Evolutionary conservation across 2,888 invertebrate species (phyloP).

Genomic region (Drosophila tripunctata): DNA sequence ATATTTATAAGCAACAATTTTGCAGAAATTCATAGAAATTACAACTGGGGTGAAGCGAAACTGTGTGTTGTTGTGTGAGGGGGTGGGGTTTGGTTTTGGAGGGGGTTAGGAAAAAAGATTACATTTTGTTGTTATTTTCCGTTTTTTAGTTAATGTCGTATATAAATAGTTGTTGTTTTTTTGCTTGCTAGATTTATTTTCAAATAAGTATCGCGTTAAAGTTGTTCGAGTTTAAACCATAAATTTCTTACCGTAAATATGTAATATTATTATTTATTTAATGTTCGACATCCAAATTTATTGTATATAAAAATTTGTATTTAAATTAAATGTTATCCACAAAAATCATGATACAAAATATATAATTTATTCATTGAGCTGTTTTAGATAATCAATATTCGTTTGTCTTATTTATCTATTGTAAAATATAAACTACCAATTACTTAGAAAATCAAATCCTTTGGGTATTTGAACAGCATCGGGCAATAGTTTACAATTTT

Average conservation of each 20-base stretch:
- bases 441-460: conserved; percentile 58
- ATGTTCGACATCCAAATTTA: no score
- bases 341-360: neutral
- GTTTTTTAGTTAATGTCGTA: conserved; percentile 40
- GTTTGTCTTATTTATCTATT: neutral
- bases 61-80: no score
- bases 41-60: conserved; percentile 19
- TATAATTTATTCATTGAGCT: neutral
- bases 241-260: no score
- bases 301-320: no score
- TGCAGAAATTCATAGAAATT: conserved; percentile 14
- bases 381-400: neutral
- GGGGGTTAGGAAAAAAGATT: conserved; percentile 56
- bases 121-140: conserved; percentile 16
- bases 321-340: no score
- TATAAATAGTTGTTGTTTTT: conserved; percentile 55
- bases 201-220: no score
- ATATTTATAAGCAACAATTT: conserved; percentile 29
- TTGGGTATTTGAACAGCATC: conserved; percentile 61
- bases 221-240: no score
- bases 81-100: no score
- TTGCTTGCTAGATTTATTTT: no score
- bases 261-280: no score
- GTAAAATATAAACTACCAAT: conserved; percentile 39
- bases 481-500: conserved; percentile 45